These are phyloP conservation scores for Aulostomus chinensis DNA, from an alignment of 2,797 vertebrate species.

Conservation along the genomic window DNA sequence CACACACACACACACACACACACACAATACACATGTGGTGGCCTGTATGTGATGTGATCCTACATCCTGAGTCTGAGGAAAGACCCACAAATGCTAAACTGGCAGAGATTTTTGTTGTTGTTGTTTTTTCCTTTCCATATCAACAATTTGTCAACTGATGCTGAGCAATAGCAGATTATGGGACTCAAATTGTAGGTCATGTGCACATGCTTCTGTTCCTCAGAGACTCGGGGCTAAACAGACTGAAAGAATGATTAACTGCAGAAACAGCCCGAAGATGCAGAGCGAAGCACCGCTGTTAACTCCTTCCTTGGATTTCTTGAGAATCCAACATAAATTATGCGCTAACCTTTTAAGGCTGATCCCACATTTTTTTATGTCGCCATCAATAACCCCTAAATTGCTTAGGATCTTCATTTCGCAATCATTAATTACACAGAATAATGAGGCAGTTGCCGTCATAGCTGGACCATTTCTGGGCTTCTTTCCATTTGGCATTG, in stretches of 20 bases:
- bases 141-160: slow-evolving; percentile 59
- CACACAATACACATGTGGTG: slow-evolving; percentile 16
- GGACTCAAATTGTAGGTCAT: slow-evolving; percentile 12
- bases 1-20: too few species aligned
- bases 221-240: slow-evolving; percentile 19
- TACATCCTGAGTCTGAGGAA: slow-evolving; percentile 56
- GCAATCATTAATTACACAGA: slow-evolving; percentile 48
- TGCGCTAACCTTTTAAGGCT: slow-evolving; percentile 1
- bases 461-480: slow-evolving; percentile 62
- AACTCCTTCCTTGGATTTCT: too few species aligned
- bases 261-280: slow-evolving; percentile 7
- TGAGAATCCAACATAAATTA: neutral
- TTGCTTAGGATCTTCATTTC: slow-evolving; percentile 38
- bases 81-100: slow-evolving; percentile 26
- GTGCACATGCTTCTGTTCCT: slow-evolving; percentile 18
- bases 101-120: slow-evolving; percentile 24
- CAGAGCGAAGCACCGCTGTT: neutral
- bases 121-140: too few species aligned
- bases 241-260: slow-evolving; percentile 34
- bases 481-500: slow-evolving; percentile 60
- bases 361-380: slow-evolving; percentile 24
- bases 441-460: slow-evolving; percentile 61
- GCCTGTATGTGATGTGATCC: slow-evolving; percentile 47
- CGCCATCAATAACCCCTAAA: slow-evolving; percentile 31
- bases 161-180: slow-evolving; percentile 52